phyloP scores from a whole-genome alignment of 2,113 vertebrate genomes.

The Prietella phreatophila region DNA sequence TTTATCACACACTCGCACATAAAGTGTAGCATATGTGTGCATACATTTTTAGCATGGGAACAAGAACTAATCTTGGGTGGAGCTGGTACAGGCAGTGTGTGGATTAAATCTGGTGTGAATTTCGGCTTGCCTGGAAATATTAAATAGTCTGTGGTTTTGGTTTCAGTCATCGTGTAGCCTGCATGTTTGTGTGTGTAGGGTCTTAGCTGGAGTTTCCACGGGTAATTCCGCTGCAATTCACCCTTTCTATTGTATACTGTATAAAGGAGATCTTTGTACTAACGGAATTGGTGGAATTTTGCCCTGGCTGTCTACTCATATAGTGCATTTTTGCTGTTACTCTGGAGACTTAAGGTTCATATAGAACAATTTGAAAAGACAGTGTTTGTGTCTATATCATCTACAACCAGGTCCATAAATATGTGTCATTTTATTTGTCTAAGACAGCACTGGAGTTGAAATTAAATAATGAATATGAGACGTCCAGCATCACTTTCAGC shows the following conservation, averaged over 20 bases:
- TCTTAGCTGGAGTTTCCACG: background rate
- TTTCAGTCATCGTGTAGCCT: constrained; percentile 14
- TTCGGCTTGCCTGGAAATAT: constrained; percentile 42
- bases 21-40: background rate
- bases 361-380: background rate
- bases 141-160: constrained; percentile 29
- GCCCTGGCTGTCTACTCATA: background rate
- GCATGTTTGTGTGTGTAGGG: background rate
- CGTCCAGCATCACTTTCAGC: background rate
- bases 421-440: background rate
- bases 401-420: background rate
- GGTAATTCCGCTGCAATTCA: background rate
- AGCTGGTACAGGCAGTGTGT: background rate
- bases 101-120: background rate
- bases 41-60: background rate
- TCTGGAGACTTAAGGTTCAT: background rate
- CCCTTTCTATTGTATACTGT: constrained; percentile 1
- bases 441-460: background rate
- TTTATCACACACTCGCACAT: background rate
- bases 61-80: constrained; percentile 17
- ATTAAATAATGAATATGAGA: background rate
- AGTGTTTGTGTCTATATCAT: background rate
- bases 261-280: constrained; percentile 30
- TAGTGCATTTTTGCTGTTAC: background rate
- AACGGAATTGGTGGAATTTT: background rate